These are phyloP conservation scores for Epizoanthus stellaris DNA, from an alignment of 92 coral and sea anemone species.

Conservation along the genomic window DNA sequence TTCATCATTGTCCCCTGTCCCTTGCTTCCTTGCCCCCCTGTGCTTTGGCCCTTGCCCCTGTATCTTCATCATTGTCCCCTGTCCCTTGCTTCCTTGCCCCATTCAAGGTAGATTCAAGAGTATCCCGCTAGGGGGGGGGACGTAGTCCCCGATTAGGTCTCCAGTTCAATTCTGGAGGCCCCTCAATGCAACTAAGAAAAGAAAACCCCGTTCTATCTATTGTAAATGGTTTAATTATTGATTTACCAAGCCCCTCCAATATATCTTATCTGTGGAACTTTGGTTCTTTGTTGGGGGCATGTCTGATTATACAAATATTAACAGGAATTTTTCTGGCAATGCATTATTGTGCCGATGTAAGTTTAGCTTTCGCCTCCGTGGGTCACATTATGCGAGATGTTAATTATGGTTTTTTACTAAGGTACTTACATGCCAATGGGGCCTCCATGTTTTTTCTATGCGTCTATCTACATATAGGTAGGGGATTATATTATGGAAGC, in stretches of 20 bases:
- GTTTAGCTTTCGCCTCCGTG: conserved; percentile 48
- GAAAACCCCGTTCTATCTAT: conserved; percentile 79
- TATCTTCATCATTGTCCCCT: too few relatives aligned
- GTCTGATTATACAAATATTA: conserved; percentile 48
- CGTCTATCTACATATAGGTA: conserved; percentile 55
- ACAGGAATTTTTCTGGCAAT: conserved; percentile 57
- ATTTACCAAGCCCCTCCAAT: conserved; percentile 87
- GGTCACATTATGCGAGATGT: conserved; percentile 61
- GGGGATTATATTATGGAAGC: conserved; percentile 65
- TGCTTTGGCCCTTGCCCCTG: too few relatives aligned
- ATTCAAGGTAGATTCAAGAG: not conserved
- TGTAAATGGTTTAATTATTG: conserved; percentile 77
- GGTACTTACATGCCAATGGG: conserved; percentile 56
- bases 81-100: too few relatives aligned
- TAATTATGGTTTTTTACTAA: conserved; percentile 45
- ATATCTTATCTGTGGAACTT: conserved; percentile 87
- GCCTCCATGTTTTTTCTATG: conserved; percentile 54
- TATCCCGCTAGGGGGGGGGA: not conserved
- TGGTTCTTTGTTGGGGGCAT: conserved; percentile 60
- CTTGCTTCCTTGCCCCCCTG: too few relatives aligned
- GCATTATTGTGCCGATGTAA: conserved; percentile 56
- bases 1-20: too few relatives aligned
- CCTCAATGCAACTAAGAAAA: conserved; percentile 75
- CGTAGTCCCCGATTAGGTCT: conserved; percentile 13
- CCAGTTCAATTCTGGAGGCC: conserved; percentile 45